phyloP scores from a whole-genome alignment of 2,797 vertebrate species.

The Nasua narica region DNA sequence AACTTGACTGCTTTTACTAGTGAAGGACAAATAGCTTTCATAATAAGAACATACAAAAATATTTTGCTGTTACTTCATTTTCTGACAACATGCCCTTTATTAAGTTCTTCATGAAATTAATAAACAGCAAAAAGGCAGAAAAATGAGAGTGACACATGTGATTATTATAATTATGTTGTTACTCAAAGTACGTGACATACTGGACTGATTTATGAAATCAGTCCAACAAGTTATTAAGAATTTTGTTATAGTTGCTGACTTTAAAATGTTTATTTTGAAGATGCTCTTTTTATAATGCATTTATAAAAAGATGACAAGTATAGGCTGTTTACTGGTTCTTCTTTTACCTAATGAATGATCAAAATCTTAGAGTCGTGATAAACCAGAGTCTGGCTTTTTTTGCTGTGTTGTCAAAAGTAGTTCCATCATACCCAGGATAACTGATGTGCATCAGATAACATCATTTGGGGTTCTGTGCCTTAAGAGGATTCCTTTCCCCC shows the following conservation, averaged over 20 bases:
- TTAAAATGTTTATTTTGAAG: neutral
- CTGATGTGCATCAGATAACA: neutral
- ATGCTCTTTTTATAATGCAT: neutral
- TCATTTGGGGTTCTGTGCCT: neutral
- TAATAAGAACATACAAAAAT: neutral
- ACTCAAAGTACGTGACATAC: neutral
- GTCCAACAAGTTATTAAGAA: neutral
- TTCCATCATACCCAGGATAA: neutral
- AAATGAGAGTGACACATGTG: neutral
- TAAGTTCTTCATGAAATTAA: conserved; percentile 13
- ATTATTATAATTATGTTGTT: neutral
- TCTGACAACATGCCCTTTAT: neutral
- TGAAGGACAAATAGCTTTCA: neutral
- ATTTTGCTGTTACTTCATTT: neutral
- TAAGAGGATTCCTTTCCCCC: neutral
- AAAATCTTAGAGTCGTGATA: neutral
- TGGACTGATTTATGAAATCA: neutral
- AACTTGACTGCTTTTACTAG: neutral
- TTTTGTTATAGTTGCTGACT: neutral
- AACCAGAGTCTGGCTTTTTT: neutral
- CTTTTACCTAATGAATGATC: neutral
- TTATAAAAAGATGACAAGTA: neutral
- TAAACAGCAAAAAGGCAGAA: neutral
- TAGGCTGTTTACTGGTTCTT: neutral
- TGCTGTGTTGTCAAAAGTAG: neutral